Evolutionary conservation across 1,140 invertebrate genomes (phyloP).

Genomic region (Penaeus chinensis): DNA sequence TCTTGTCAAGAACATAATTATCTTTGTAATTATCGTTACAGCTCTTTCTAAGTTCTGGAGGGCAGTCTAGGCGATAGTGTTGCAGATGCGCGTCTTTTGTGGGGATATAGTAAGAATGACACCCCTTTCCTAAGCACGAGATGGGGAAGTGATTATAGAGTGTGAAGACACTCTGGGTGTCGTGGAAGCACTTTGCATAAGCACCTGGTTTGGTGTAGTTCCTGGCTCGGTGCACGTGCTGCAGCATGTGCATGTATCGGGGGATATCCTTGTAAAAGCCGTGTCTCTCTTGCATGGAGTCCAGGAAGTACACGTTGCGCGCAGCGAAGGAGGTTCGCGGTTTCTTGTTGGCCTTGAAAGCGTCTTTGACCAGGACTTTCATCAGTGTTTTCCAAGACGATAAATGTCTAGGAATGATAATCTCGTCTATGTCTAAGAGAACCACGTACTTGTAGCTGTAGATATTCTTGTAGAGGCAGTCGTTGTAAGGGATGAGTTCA

Average conservation of each 20-base stretch:
- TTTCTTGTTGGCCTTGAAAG: conserved; percentile 77
- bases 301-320: conserved; percentile 93
- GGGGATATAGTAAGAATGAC: conserved; percentile 87
- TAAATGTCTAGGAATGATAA: conserved; percentile 84
- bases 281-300: conserved; percentile 85
- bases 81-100: conserved; percentile 88
- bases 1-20: conserved; percentile 77
- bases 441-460: conserved; percentile 92
- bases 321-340: conserved; percentile 89
- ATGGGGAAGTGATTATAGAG: conserved; percentile 94
- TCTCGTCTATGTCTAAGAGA: conserved; percentile 86
- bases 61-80: conserved; percentile 93
- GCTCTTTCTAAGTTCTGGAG: conserved; percentile 85
- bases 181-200: conserved; percentile 95
- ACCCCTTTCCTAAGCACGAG: conserved; percentile 85
- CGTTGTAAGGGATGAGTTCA: conserved; percentile 96
- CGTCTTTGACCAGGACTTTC: conserved; percentile 75
- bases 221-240: conserved; percentile 89
- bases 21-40: conserved; percentile 70
- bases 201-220: conserved; percentile 94
- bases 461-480: conserved; percentile 93
- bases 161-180: conserved; percentile 87
- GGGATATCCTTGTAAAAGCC: conserved; percentile 86
- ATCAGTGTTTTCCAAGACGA: conserved; percentile 82
- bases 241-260: conserved; percentile 92